Conservation (phyloP, 1,140 invertebrate species). For the Psix sp. region DNA sequence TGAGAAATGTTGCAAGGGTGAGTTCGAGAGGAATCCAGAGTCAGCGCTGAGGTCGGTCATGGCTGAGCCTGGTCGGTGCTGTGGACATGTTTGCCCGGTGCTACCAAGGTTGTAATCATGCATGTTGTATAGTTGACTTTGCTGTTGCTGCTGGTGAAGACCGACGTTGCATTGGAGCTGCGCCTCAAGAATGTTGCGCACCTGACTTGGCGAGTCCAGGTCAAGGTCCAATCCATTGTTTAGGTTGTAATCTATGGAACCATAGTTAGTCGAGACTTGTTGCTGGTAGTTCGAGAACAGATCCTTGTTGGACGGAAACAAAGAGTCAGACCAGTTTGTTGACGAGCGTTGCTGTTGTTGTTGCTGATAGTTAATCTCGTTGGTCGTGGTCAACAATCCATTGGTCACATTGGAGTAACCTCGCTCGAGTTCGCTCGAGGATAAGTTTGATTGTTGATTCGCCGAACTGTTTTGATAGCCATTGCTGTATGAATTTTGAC, state of each 20-base stretch:
- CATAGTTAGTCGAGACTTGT: slow-evolving; percentile 17
- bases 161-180: slow-evolving; percentile 65
- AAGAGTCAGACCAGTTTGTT: slow-evolving; percentile 67
- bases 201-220: slow-evolving; percentile 62
- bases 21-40: slow-evolving; percentile 72
- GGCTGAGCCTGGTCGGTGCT: slow-evolving; percentile 64
- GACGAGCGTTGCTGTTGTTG: slow-evolving; percentile 51
- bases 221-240: slow-evolving; percentile 65
- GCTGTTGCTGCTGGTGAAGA: slow-evolving; percentile 52
- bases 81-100: slow-evolving; percentile 60
- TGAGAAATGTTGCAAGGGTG: slow-evolving; percentile 72
- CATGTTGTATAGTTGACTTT: slow-evolving; percentile 14
- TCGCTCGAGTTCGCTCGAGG: neutral
- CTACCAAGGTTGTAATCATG: slow-evolving; percentile 57
- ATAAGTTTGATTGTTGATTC: no score
- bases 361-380: slow-evolving; percentile 60
- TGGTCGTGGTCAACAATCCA: slow-evolving; percentile 65
- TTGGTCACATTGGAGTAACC: slow-evolving; percentile 61
- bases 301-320: slow-evolving; percentile 62
- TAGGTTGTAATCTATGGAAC: slow-evolving; percentile 67
- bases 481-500: no score
- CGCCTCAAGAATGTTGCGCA: slow-evolving; percentile 49
- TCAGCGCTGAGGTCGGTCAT: slow-evolving; percentile 73
- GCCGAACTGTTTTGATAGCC: no score
- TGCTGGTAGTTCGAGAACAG: slow-evolving; percentile 68